Percentiles rank a stretch among this genome's conserved stretches.
phyloP scores from a whole-genome alignment of 2,888 invertebrate species.

The Polyommatus iphigenia region DNA sequence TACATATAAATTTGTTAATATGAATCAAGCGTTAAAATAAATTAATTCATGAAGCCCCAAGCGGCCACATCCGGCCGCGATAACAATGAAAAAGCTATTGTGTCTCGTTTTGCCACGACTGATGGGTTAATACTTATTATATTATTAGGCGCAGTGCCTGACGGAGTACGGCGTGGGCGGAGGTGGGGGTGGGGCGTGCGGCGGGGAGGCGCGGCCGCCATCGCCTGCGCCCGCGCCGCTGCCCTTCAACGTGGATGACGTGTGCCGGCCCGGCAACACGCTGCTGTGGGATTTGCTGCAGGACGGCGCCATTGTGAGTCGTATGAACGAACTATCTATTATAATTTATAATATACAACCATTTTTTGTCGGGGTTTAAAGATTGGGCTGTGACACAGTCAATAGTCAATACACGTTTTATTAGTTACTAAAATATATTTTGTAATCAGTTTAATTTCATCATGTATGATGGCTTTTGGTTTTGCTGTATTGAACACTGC shows the following conservation, averaged over 20 bases:
- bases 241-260: constrained; percentile 84
- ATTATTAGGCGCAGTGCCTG: constrained; percentile 43
- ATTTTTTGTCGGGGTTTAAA: not conserved
- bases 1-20: not conserved
- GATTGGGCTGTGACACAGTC: too few species aligned
- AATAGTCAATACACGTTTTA: too few species aligned
- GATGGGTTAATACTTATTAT: too few species aligned
- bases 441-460: too few species aligned
- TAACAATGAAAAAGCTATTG: too few species aligned
- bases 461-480: too few species aligned
- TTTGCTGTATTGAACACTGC: too few species aligned
- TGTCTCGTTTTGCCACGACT: too few species aligned
- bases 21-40: not conserved
- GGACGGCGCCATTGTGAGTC: constrained; percentile 91
- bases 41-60: too few species aligned
- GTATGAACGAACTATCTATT: constrained; percentile 45
- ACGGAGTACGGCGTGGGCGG: constrained; percentile 44
- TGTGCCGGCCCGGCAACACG: constrained; percentile 95
- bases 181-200: constrained; percentile 43
- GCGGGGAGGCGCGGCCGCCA: constrained; percentile 41
- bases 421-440: too few species aligned
- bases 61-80: too few species aligned
- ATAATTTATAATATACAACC: not conserved
- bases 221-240: constrained; percentile 51
- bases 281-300: constrained; percentile 96